These are phyloP conservation scores for Apistogramma diplotaenia DNA, from an alignment of 2,113 vertebrate species.

Conservation along the genomic window DNA sequence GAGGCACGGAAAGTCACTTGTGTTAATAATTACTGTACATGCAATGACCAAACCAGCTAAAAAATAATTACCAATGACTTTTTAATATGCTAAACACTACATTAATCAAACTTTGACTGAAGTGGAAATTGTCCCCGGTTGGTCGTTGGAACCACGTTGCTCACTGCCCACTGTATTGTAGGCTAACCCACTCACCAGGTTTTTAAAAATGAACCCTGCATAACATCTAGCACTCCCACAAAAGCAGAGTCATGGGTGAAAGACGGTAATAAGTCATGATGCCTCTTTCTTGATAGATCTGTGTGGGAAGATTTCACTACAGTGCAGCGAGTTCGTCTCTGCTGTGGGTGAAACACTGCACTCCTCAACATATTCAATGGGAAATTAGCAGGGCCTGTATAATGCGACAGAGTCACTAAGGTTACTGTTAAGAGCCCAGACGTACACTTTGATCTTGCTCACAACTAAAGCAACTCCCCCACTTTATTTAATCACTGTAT, in stretches of 20 bases:
- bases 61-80: neutral
- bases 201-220: slow-evolving; percentile 13
- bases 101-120: neutral
- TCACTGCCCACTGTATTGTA: slow-evolving; percentile 25
- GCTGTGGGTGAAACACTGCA: slow-evolving; percentile 19
- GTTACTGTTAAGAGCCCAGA: neutral
- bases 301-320: slow-evolving; percentile 48
- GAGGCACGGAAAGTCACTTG: neutral
- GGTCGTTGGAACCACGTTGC: neutral
- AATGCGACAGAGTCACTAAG: neutral
- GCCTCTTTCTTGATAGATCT: slow-evolving; percentile 36
- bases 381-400: neutral
- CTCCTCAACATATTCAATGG: neutral
- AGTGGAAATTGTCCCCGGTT: neutral
- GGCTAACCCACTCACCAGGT: slow-evolving; percentile 13
- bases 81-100: too few relatives aligned
- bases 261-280: slow-evolving; percentile 39
- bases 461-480: neutral
- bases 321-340: slow-evolving; percentile 3
- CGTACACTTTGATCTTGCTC: slow-evolving; percentile 15
- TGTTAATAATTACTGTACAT: neutral
- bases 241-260: slow-evolving; percentile 27
- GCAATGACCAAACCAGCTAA: neutral
- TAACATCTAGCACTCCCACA: slow-evolving; percentile 36
- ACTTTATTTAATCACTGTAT: slow-evolving; percentile 6